A percentile compares a stretch with the other conserved stretches of the same genome.
phyloP scores from a whole-genome alignment of 2,888 invertebrate species.

The Eupithecia centaureata region DNA sequence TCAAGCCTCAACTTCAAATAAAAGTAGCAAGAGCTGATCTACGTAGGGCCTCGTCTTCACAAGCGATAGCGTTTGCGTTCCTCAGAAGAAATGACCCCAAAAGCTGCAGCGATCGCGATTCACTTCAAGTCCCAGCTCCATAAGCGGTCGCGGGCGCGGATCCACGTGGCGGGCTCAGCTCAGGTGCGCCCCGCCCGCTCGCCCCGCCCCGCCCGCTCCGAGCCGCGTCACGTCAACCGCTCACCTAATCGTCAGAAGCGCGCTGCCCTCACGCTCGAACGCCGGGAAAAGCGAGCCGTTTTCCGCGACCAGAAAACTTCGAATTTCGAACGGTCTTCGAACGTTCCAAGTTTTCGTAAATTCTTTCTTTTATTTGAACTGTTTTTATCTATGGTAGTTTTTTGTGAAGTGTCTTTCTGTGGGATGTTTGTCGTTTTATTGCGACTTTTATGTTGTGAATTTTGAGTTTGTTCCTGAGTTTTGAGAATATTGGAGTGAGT shows the following conservation, averaged over 20 bases:
- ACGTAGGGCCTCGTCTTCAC: no score
- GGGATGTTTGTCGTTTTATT: constrained; percentile 76
- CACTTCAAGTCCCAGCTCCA: neutral
- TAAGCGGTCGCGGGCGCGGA: constrained; percentile 59
- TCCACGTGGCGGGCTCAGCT: constrained; percentile 73
- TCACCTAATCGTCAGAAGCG: constrained; percentile 76
- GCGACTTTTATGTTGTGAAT: constrained; percentile 62
- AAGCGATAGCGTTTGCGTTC: no score
- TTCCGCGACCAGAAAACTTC: constrained; percentile 78
- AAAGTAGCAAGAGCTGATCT: no score
- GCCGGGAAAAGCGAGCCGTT: constrained; percentile 81
- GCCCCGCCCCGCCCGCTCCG: constrained; percentile 66
- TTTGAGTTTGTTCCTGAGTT: constrained; percentile 56
- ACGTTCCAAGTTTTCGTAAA: constrained; percentile 49
- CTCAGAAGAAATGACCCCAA: no score
- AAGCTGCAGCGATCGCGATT: constrained; percentile 52
- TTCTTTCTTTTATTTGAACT: constrained; percentile 36
- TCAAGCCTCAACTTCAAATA: neutral
- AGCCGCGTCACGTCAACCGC: constrained; percentile 67
- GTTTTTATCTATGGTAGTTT: constrained; percentile 16
- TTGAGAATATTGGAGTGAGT: constrained; percentile 69
- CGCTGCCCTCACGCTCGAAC: constrained; percentile 81
- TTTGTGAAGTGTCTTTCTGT: constrained; percentile 54
- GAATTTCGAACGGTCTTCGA: constrained; percentile 61
- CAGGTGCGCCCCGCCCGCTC: constrained; percentile 78